A percentile compares a stretch with the other conserved stretches of the same genome.
Evolutionary conservation across 35 echinoderm and acorn worm species (phyloP).

Genomic region (Apostichopus japonicus): DNA sequence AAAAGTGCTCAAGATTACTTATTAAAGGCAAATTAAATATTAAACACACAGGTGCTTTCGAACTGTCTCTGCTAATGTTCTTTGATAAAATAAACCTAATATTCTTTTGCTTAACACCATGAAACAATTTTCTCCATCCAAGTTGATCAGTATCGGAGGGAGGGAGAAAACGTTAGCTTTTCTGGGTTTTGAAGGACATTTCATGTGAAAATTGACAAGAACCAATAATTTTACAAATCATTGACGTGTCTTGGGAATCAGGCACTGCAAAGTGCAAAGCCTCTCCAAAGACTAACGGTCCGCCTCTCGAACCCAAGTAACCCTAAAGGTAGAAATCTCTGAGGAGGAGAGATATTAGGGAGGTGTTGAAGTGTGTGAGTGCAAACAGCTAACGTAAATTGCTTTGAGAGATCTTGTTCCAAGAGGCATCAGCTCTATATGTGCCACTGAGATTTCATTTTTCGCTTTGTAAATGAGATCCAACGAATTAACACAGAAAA

Average conservation of each 20-base stretch:
- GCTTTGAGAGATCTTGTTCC: constrained; percentile 40
- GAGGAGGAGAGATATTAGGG: not conserved
- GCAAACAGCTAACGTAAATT: constrained; percentile 51
- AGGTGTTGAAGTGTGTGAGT: constrained; percentile 40
- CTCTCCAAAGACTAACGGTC: constrained; percentile 9
- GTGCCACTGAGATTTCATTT: constrained; percentile 31
- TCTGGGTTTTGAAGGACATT: constrained; percentile 18
- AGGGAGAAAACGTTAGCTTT: not conserved
- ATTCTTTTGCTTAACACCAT: constrained; percentile 17
- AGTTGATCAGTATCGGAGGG: not conserved
- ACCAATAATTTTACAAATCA: constrained; percentile 41
- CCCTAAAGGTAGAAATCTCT: not conserved
- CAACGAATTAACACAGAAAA: not conserved
- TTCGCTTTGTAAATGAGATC: not conserved
- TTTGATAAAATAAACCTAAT: constrained; percentile 13
- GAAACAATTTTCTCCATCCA: not conserved
- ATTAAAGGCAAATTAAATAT: constrained; percentile 4
- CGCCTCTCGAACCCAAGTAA: constrained; percentile 30
- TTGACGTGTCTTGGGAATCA: constrained; percentile 10
- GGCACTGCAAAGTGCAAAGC: constrained; percentile 21
- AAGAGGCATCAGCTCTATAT: not conserved
- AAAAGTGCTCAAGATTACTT: not conserved
- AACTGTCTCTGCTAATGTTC: constrained; percentile 25
- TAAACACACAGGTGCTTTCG: not conserved
- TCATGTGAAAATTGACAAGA: constrained; percentile 39